phyloP scores from a whole-genome alignment of 2,888 invertebrate species.

The Conus canariensis region DNA sequence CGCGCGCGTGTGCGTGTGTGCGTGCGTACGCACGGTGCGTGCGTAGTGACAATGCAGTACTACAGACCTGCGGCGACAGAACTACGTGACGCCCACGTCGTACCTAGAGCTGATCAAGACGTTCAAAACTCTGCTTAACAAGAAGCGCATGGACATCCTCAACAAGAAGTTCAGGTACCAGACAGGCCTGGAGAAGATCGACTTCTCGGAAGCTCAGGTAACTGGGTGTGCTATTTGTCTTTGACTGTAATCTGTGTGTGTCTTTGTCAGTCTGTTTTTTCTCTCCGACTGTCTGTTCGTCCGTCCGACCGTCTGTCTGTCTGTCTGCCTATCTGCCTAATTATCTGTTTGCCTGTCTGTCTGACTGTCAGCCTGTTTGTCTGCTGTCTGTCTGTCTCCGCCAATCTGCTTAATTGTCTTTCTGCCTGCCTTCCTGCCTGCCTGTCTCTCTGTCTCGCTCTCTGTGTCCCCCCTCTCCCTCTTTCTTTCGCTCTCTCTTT shows the following conservation, averaged over 20 bases:
- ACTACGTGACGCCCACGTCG: conserved; percentile 78
- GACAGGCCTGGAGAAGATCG: conserved; percentile 77
- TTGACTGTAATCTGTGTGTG: background rate
- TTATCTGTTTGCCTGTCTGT: background rate
- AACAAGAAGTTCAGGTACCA: conserved; percentile 84
- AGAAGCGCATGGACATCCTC: conserved; percentile 75
- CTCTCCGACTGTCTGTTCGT: no score
- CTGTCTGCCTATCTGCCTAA: background rate
- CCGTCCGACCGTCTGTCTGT: background rate
- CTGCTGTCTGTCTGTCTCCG: background rate
- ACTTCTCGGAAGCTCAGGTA: conserved; percentile 77
- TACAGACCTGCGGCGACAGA: conserved; percentile 74
- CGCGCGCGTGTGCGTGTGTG: background rate
- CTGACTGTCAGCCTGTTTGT: background rate
- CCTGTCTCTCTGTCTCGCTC: background rate
- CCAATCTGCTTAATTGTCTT: background rate
- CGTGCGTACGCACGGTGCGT: background rate
- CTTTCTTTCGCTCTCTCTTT: background rate
- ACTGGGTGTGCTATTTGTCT: background rate
- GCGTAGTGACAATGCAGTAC: conserved; percentile 58
- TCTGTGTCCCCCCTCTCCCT: background rate
- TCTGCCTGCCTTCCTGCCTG: background rate
- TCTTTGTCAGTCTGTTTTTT: background rate
- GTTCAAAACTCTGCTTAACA: conserved; percentile 76
- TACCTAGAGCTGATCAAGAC: conserved; percentile 78